Evolutionary conservation across 2,113 vertebrate species (phyloP), one percentile per base, ranked within the genome.

Genomic region (Ictalurus furcatus): DNA sequence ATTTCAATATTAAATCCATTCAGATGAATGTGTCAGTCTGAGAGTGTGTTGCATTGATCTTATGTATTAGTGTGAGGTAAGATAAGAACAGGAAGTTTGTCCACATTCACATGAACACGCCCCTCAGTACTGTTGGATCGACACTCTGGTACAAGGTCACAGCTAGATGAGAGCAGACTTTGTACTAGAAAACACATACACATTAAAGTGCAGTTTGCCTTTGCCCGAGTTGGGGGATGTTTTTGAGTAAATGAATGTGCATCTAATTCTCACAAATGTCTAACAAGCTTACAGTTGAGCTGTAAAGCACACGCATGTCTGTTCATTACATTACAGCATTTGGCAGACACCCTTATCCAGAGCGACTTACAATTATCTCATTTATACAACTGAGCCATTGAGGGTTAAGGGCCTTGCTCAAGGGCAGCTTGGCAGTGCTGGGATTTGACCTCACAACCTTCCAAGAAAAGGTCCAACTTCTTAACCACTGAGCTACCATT

Each of bases 131-230:
- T 87, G 74, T 25, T 92, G 82, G 85, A 74, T 86, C 73, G 83
- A n/a, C 54, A 48, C 84, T 91, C 69, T 91, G 87, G 91, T 94
- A 93, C 93, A 96, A 95, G 94, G 95, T 93, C 93, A 93, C 89
- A 91, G 87, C 89, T 91, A 91, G 91, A 92, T 90, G 93, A 96
- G 92, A 93, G 92, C 92, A 96, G 95, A 96, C 95, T 96, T 96
- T 96, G 96, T 92, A 90, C 91, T 87, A 40, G 37, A n/a, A 90
- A 85, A 91, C 87, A 76, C 88, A 92, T n/a, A 85, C 86, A 90
- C 87, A 91, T 84, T 86, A 92, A 90, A 92, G 30, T 12, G 76
- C 54, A 56, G 58, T 88, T 65, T 92, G 90, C 87, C 90, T 93
- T 91, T 87, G 90, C 81, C 92, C 89, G 79, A 86, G 82, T 90